Evolutionary conservation across 2,888 invertebrate genomes (phyloP).

Genomic region (Bimastos eiseni): DNA sequence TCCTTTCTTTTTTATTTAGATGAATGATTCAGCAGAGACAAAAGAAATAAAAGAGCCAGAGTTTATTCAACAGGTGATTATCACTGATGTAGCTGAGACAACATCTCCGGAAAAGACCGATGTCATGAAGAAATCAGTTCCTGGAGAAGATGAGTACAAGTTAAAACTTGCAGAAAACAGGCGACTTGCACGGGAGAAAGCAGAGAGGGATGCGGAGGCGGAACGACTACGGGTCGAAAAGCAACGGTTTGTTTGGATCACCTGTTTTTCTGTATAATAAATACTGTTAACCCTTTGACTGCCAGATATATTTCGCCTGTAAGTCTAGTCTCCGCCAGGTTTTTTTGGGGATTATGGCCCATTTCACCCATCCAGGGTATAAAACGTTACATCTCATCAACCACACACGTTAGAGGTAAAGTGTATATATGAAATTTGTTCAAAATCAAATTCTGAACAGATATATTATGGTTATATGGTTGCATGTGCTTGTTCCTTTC

Average conservation of each 20-base stretch:
- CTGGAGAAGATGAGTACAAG: slow-evolving; percentile 64
- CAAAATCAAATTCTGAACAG: too few relatives aligned
- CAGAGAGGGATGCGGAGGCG: slow-evolving; percentile 84
- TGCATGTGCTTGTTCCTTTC: too few relatives aligned
- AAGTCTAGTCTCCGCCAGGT: too few relatives aligned
- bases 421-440: too few relatives aligned
- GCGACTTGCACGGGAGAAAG: slow-evolving; percentile 84
- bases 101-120: background rate
- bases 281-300: too few relatives aligned
- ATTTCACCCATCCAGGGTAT: too few relatives aligned
- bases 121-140: slow-evolving; percentile 22
- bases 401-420: too few relatives aligned
- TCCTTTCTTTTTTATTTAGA: background rate
- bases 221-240: slow-evolving; percentile 71
- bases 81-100: background rate
- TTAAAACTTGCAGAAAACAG: slow-evolving; percentile 88
- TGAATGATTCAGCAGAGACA: slow-evolving; percentile 9
- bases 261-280: background rate
- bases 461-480: too few relatives aligned
- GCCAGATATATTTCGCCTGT: too few relatives aligned
- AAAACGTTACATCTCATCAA: too few relatives aligned
- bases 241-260: slow-evolving; percentile 56
- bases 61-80: background rate
- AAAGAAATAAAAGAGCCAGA: slow-evolving; percentile 18
- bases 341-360: too few relatives aligned